Evolutionary conservation across 2,888 invertebrate species (phyloP).

Genomic region (Apamea monoglypha): DNA sequence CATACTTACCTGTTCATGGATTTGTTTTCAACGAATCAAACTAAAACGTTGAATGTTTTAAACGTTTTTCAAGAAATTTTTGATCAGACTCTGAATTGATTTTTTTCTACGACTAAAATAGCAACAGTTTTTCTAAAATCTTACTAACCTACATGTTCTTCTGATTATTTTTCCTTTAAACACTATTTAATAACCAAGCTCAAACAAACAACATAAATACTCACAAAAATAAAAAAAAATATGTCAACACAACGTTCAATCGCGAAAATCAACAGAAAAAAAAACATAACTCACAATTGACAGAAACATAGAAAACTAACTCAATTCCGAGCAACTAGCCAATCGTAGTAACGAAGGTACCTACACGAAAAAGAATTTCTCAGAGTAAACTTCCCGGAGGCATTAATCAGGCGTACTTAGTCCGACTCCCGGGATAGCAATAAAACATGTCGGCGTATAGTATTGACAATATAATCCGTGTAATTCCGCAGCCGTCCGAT

Average conservation of each 20-base stretch:
- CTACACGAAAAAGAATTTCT: conserved; percentile 38
- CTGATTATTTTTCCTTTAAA: background rate
- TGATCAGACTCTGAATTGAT: background rate
- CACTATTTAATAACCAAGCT: background rate
- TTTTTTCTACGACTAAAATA: background rate
- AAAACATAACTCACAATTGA: conserved; percentile 14
- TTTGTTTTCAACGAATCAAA: background rate
- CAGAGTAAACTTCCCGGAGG: conserved; percentile 29
- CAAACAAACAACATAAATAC: background rate
- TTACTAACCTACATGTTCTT: background rate
- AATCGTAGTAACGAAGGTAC: background rate
- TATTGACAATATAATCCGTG: conserved; percentile 67
- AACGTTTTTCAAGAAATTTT: background rate
- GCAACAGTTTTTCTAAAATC: background rate
- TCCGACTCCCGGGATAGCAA: conserved; percentile 55
- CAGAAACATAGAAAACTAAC: conserved; percentile 32
- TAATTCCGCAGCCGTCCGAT: conserved; percentile 61
- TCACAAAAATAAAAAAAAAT: background rate
- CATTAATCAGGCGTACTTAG: conserved; percentile 66
- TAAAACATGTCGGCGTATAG: conserved; percentile 63
- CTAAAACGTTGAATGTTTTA: background rate
- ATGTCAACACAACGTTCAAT: background rate
- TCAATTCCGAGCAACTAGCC: conserved; percentile 22
- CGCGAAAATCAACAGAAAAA: conserved; percentile 18
- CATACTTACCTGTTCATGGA: background rate